A percentile compares a stretch with the other conserved stretches of the same genome.
Evolutionary conservation across 2,113 vertebrate genomes (phyloP).

Genomic region (Halcyon malimbica): DNA sequence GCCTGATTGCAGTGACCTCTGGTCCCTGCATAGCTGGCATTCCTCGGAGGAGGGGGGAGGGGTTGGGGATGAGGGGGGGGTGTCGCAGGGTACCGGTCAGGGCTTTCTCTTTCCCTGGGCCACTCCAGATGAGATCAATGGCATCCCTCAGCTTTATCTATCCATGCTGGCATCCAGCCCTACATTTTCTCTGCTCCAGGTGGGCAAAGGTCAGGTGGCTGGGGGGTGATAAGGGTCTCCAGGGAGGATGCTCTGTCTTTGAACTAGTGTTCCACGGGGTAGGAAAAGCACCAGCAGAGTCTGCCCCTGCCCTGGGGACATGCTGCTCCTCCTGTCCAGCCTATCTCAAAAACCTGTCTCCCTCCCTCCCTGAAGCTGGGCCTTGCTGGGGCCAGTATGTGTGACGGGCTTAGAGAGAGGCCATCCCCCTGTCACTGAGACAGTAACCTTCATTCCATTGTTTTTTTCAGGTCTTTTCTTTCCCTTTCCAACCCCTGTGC

Average conservation of each 20-base stretch:
- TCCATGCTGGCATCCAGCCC: neutral
- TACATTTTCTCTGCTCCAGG: neutral
- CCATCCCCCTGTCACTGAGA: accelerated
- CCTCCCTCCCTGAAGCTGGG: neutral
- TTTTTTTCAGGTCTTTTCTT: neutral
- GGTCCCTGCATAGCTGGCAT: constrained; percentile 48
- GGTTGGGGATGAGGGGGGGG: neutral
- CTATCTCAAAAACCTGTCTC: neutral
- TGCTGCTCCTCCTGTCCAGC: neutral
- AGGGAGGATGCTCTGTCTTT: neutral
- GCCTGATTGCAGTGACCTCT: constrained; percentile 11
- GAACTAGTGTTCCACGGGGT: neutral
- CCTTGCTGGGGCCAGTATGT: neutral
- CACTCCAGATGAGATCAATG: neutral
- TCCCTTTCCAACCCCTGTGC: neutral
- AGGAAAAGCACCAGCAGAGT: accelerated
- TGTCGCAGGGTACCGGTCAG: neutral
- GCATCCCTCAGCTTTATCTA: neutral
- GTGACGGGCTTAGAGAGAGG: neutral
- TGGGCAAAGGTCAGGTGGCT: neutral
- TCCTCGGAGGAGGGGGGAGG: neutral
- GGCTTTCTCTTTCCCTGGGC: neutral
- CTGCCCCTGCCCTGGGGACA: neutral
- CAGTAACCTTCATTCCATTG: neutral
- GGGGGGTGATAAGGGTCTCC: neutral